Base-by-base conservation (phyloP, 2,888 invertebrate species). In the Drosophila hamatofila region DNA sequence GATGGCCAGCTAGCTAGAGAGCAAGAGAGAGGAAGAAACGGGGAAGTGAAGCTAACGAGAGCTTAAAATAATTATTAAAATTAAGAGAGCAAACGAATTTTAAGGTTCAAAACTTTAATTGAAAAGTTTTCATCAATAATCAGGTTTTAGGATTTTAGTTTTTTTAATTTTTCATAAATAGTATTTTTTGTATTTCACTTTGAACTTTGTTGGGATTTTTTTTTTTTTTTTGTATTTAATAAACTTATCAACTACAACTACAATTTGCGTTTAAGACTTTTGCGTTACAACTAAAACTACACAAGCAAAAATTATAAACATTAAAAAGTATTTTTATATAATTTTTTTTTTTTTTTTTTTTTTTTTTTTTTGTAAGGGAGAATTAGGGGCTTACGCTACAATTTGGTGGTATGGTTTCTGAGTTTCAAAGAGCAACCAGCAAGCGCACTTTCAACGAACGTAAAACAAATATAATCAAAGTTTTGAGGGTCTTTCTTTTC, bases 221-320 rank as follows among this genome's bases (percentile, higher is more conserved):
- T 33, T 35, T 51, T 44, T 16, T 54, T 63, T 44, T 48, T 44
- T 60, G 14, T 35, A 6, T 35, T 37, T 2, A 16, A 16, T 37
- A 37, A 30, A 56, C 55, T 61, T 46, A 59, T 68, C 61, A 65
- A 52, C 66, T 80, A 71, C 72, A 84, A 86, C 88, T 91, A 91
- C 90, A 78, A 73, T 72, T 90, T 88, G 83, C 82, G 76, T 84
- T 84, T 82, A 81, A 86, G 76, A 84, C 67, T 71, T 83, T 83
- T 37, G 81, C 82, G 84, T 78, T 83, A 90, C 83, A 91, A 88
- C 78, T 83, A 86, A 84, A 81, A 88, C 91, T 92, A 92, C 91
- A 89, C 92, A 92, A 91, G 92, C 92, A 92, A 84, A 90, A 90
- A 72, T 69, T n/a, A 79, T 74, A 79, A 91, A 78, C 74, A 85